Percentiles rank a stretch among this genome's conserved stretches.
These are phyloP conservation scores for Xiphophorus couchianus DNA, from an alignment of 2,113 vertebrate species.

Conservation along the genomic window DNA sequence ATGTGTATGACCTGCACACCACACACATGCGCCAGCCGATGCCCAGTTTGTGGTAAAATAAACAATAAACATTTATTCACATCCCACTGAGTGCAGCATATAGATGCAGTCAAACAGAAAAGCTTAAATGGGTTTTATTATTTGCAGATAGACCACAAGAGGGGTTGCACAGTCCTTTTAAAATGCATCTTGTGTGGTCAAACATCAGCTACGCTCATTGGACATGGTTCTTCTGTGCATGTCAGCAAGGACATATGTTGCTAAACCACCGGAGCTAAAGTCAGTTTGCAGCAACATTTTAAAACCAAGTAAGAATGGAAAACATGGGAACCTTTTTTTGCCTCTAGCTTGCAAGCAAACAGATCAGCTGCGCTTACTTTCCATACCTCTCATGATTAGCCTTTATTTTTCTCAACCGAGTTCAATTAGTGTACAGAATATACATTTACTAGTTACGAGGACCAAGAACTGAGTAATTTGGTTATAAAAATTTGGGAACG, in stretches of 20 bases:
- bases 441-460: too few relatives aligned
- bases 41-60: slow-evolving; percentile 4
- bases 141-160: slow-evolving; percentile 34
- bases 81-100: slow-evolving; percentile 7
- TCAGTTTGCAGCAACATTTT: too few relatives aligned
- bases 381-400: too few relatives aligned
- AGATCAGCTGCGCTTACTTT: too few relatives aligned
- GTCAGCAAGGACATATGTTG: slow-evolving; percentile 2
- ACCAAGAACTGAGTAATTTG: too few relatives aligned
- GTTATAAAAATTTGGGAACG: not conserved
- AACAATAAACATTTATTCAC: slow-evolving; percentile 32
- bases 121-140: slow-evolving; percentile 2
- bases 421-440: too few relatives aligned
- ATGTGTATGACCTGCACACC: slow-evolving; percentile 2
- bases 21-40: slow-evolving; percentile 21
- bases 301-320: slow-evolving; percentile 40
- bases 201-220: slow-evolving; percentile 33
- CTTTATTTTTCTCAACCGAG: too few relatives aligned
- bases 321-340: slow-evolving; percentile 25
- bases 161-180: slow-evolving; percentile 19
- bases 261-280: slow-evolving; percentile 4
- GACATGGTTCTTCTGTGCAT: slow-evolving; percentile 25
- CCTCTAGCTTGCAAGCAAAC: slow-evolving; percentile 2
- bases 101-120: slow-evolving; percentile 6
- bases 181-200: slow-evolving; percentile 61